These are phyloP conservation scores for Myotis daubentonii DNA, from an alignment of 2,797 vertebrate species.

Conservation along the genomic window DNA sequence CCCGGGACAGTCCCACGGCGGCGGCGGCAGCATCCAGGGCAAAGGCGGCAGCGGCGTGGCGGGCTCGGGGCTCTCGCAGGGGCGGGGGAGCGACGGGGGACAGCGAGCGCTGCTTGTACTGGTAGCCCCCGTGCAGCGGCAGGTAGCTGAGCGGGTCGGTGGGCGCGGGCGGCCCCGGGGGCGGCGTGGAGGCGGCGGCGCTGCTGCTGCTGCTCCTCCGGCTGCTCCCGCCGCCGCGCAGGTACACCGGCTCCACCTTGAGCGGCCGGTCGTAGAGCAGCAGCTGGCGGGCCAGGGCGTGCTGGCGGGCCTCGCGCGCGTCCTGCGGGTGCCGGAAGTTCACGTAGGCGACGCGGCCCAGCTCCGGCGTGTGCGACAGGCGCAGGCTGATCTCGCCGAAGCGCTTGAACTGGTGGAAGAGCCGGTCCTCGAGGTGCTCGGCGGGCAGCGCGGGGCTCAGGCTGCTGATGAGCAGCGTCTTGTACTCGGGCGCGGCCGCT, in stretches of 20 bases:
- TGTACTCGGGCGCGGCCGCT: constrained; percentile 90
- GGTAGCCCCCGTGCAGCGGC: constrained; percentile 90
- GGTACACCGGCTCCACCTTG: constrained; percentile 96
- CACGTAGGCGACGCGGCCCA: constrained; percentile 96
- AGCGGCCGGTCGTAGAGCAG: constrained; percentile 94
- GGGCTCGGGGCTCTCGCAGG: constrained; percentile 89
- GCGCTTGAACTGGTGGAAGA: constrained; percentile 98
- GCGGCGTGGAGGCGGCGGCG: constrained; percentile 91
- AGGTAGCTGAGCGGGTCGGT: constrained; percentile 87
- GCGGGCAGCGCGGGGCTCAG: constrained; percentile 94
- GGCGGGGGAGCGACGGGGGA: constrained; percentile 91
- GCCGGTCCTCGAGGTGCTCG: constrained; percentile 95
- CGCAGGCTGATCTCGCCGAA: constrained; percentile 98
- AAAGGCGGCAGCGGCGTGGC: constrained; percentile 90
- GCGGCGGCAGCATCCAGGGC: constrained; percentile 90
- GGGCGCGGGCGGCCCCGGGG: constrained; percentile 90
- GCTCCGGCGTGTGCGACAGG: constrained; percentile 95
- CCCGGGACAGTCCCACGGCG: constrained; percentile 91
- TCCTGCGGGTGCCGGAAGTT: constrained; percentile 97
- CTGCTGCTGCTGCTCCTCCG: constrained; percentile 91
- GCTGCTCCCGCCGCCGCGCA: constrained; percentile 92
- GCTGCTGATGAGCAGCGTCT: constrained; percentile 96
- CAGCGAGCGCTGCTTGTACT: constrained; percentile 93
- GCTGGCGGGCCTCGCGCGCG: constrained; percentile 94
- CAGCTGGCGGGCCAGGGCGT: constrained; percentile 93